A percentile compares a stretch with the other conserved stretches of the same genome.
Conservation (phyloP, 2,888 invertebrate species). For the Thecophora atra region DNA sequence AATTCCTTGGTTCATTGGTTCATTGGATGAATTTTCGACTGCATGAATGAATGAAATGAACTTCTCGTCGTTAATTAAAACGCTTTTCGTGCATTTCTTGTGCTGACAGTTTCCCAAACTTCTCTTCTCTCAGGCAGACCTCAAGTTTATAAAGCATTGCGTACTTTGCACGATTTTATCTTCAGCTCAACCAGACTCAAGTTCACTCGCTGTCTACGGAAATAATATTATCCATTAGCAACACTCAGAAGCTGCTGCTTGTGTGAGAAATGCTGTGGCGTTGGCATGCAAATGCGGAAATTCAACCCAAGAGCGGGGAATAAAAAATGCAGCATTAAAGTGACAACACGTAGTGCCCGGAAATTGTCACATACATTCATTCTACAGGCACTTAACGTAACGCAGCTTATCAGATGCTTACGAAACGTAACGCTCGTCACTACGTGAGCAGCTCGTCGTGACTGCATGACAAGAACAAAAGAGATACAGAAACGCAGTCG, state of each 20-base stretch:
- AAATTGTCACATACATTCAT: conserved; percentile 14
- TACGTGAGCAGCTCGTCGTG: background rate
- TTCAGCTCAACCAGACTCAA: background rate
- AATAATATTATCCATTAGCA: background rate
- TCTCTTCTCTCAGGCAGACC: background rate
- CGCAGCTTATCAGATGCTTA: background rate
- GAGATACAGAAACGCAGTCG: too few species aligned
- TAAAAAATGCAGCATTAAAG: conserved; percentile 12
- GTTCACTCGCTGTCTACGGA: background rate
- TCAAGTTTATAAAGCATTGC: background rate
- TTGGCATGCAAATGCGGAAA: conserved; percentile 6
- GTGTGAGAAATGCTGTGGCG: background rate
- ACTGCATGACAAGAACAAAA: background rate
- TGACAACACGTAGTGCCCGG: conserved; percentile 15
- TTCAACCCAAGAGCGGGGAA: background rate
- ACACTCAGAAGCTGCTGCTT: background rate
- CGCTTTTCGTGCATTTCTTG: too few species aligned
- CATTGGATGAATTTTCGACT: too few species aligned
- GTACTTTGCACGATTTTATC: background rate
- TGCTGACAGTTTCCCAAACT: background rate
- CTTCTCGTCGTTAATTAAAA: too few species aligned
- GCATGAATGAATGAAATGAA: too few species aligned
- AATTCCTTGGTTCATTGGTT: too few species aligned
- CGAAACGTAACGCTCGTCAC: background rate
- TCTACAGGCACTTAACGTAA: conserved; percentile 7